Evolutionary conservation across 1,140 invertebrate genomes (phyloP).

Genomic region (Drosophila kikkawai): DNA sequence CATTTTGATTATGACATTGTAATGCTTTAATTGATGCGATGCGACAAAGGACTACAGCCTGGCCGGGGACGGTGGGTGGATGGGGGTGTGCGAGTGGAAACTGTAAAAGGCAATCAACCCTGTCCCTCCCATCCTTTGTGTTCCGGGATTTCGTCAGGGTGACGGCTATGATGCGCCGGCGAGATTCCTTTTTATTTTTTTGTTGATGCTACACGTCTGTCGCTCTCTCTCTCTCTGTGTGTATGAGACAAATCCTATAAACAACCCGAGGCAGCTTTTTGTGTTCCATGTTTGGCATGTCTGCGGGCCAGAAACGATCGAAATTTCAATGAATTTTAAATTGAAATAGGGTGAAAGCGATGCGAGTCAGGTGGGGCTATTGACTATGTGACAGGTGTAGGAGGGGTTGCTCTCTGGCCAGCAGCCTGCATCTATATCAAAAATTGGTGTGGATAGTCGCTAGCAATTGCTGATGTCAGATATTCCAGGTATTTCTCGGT

Average conservation of each 20-base stretch:
- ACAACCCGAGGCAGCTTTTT: conserved; percentile 66
- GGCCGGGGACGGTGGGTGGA: background rate
- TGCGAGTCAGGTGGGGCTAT: conserved; percentile 27
- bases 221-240: conserved; percentile 27
- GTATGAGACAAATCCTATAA: conserved; percentile 73
- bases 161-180: conserved; percentile 63
- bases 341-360: conserved; percentile 50
- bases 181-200: conserved; percentile 44
- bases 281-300: conserved; percentile 46
- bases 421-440: conserved; percentile 5
- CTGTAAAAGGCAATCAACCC: conserved; percentile 79
- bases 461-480: background rate
- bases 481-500: background rate
- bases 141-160: conserved; percentile 57
- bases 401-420: background rate
- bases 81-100: conserved; percentile 36
- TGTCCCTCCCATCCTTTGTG: conserved; percentile 27
- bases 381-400: conserved; percentile 19
- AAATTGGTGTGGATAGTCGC: background rate
- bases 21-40: conserved; percentile 85
- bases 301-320: conserved; percentile 46
- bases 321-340: conserved; percentile 83
- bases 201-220: conserved; percentile 6
- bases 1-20: conserved; percentile 85
- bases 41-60: conserved; percentile 56